These are phyloP conservation scores for Gracilinanus agilis DNA, from an alignment of 2,113 vertebrate species.

Conservation along the genomic window DNA sequence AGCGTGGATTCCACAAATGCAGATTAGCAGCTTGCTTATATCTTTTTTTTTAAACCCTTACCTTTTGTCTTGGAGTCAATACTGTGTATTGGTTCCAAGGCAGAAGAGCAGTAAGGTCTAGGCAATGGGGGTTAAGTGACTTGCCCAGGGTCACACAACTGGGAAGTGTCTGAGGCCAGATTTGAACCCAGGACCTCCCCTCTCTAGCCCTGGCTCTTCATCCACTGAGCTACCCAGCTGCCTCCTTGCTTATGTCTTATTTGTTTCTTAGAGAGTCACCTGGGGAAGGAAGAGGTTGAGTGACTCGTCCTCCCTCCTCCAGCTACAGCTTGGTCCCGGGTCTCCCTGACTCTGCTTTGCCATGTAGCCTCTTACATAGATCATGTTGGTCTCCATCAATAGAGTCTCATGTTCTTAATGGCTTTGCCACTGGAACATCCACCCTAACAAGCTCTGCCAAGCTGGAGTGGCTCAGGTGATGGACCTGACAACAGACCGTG, in stretches of 20 bases:
- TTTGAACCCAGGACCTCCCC: too few relatives aligned
- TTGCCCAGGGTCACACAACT: too few relatives aligned
- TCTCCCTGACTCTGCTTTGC: background rate
- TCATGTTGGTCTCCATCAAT: background rate
- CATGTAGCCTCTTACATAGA: background rate
- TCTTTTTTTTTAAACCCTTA: too few relatives aligned
- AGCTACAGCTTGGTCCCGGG: background rate
- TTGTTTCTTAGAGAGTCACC: background rate
- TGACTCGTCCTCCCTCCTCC: background rate
- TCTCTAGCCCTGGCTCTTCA: too few relatives aligned
- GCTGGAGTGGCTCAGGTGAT: background rate
- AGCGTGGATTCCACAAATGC: background rate
- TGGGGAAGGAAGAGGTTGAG: background rate
- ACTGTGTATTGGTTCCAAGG: too few relatives aligned
- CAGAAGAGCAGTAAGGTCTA: too few relatives aligned
- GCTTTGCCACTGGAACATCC: background rate
- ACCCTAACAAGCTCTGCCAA: background rate
- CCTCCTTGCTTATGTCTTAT: background rate
- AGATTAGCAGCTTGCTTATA: background rate
- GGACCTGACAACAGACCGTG: background rate
- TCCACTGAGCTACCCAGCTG: too few relatives aligned
- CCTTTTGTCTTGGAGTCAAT: too few relatives aligned
- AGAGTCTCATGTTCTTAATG: background rate
- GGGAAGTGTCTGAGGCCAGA: too few relatives aligned
- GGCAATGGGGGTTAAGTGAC: too few relatives aligned